Evolutionary conservation across 2,113 vertebrate genomes (phyloP).

Genomic region (Entomyzon cyanotis): DNA sequence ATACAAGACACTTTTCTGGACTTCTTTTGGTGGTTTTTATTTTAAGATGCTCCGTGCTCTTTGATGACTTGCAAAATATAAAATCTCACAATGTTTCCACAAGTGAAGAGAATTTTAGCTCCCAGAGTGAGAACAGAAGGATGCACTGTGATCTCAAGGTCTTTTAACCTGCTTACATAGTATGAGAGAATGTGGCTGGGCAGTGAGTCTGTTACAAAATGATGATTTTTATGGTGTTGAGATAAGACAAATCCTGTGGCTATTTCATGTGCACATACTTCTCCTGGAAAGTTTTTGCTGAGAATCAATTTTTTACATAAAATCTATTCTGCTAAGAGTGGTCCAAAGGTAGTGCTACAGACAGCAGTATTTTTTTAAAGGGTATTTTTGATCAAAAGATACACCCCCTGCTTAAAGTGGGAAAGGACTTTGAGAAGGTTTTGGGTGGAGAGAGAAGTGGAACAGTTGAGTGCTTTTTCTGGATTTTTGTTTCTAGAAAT

Average conservation of each 20-base stretch:
- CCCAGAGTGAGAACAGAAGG: background rate
- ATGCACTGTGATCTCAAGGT: background rate
- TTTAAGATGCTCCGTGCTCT: background rate
- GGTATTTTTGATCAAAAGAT: background rate
- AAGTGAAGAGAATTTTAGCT: background rate
- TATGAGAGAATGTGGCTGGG: background rate
- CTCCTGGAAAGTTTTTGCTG: background rate
- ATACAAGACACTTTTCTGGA: background rate
- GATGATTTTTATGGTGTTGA: background rate
- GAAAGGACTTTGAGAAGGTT: background rate
- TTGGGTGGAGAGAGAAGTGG: background rate
- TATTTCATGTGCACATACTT: background rate
- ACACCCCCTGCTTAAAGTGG: background rate
- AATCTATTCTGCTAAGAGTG: background rate
- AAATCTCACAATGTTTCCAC: background rate
- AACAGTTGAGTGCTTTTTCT: background rate
- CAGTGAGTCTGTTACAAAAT: background rate
- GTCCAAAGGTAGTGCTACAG: background rate
- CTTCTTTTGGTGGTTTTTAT: background rate
- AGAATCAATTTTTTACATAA: background rate
- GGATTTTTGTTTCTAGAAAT: background rate
- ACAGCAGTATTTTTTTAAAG: background rate
- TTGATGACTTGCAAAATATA: background rate
- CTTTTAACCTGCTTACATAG: background rate
- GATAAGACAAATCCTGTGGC: background rate